Evolutionary conservation across 2,113 vertebrate species (phyloP).

Genomic region (Gymnogyps californianus): DNA sequence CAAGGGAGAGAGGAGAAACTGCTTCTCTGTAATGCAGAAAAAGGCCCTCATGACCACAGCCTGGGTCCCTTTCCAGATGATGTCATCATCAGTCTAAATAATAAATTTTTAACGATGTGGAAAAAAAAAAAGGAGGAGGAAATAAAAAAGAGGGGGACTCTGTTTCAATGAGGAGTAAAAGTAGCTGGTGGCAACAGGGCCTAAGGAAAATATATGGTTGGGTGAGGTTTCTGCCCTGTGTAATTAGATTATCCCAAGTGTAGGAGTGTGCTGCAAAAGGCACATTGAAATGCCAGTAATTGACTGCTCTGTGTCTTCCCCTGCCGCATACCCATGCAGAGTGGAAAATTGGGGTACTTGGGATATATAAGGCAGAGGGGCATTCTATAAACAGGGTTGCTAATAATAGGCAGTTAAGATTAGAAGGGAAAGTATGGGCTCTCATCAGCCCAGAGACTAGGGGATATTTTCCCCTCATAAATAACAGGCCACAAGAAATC

Average conservation of each 20-base stretch:
- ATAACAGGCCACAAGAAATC: neutral
- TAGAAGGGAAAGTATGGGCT: neutral
- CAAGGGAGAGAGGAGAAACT: constrained; percentile 69
- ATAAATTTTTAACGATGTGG: constrained; percentile 72
- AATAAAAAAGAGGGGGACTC: constrained; percentile 11
- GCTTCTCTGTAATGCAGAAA: constrained; percentile 71
- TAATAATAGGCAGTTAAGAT: neutral
- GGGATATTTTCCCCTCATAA: neutral
- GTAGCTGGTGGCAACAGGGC: constrained; percentile 56
- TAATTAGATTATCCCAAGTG: constrained; percentile 66
- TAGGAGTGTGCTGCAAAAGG: constrained; percentile 57
- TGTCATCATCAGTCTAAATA: constrained; percentile 72
- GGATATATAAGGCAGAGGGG: neutral
- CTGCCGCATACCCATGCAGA: neutral
- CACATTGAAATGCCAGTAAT: constrained; percentile 40
- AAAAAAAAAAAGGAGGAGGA: neutral
- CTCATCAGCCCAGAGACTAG: neutral
- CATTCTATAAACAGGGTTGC: neutral
- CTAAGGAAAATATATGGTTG: constrained; percentile 50
- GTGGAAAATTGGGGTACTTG: neutral
- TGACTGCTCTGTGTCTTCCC: neutral
- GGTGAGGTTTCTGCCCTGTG: constrained; percentile 43
- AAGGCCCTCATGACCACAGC: constrained; percentile 69
- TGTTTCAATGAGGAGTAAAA: constrained; percentile 57
- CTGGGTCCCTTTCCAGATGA: constrained; percentile 71